A percentile compares a stretch with the other conserved stretches of the same genome.
These are phyloP conservation scores for Baryphthengus martii DNA, from an alignment of 2,113 vertebrate genomes.

Conservation along the genomic window DNA sequence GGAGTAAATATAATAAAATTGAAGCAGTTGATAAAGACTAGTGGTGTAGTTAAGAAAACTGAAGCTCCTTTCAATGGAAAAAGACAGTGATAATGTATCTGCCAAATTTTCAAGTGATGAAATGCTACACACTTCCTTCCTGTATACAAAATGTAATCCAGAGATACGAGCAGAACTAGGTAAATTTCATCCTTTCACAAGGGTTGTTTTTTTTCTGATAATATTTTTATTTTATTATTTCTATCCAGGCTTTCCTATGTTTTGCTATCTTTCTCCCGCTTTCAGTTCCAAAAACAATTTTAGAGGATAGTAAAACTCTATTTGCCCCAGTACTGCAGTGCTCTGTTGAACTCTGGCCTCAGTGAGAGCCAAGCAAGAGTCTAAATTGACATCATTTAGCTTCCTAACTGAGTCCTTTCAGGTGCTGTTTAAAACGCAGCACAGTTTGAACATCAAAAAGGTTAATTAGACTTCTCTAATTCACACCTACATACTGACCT, in stretches of 20 bases:
- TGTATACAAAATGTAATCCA: not conserved
- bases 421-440: not conserved
- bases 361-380: rapidly evolving
- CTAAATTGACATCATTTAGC: not conserved
- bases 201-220: no score
- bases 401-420: not conserved
- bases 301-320: not conserved
- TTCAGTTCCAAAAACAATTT: not conserved
- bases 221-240: not conserved
- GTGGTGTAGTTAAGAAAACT: not conserved
- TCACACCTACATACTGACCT: not conserved
- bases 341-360: not conserved
- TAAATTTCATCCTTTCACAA: not conserved
- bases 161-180: not conserved
- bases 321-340: not conserved
- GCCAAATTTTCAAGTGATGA: not conserved
- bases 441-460: not conserved
- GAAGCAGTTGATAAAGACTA: not conserved
- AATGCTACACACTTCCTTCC: not conserved
- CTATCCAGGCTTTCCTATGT: not conserved
- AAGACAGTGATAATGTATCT: not conserved
- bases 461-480: not conserved
- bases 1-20: not conserved
- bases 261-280: not conserved
- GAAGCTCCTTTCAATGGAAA: not conserved